These are phyloP conservation scores for Goniozus legneri DNA, from an alignment of 1,140 invertebrate species.

Conservation along the genomic window DNA sequence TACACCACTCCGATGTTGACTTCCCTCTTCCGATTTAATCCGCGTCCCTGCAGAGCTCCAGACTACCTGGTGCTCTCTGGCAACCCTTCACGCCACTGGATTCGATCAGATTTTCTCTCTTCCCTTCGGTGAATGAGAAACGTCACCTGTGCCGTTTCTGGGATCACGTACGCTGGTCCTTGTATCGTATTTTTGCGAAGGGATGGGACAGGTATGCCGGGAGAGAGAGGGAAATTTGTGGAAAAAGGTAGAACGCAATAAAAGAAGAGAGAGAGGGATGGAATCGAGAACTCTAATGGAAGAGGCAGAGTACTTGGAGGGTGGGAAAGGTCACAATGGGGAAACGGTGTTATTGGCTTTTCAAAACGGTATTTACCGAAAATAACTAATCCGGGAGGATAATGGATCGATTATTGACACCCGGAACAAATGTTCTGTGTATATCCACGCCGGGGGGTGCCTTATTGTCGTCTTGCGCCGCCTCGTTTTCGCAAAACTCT, in stretches of 20 bases:
- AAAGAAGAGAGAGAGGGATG: conserved; percentile 25
- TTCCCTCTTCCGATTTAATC: not conserved
- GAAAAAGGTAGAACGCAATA: not conserved
- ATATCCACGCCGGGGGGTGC: too few relatives aligned
- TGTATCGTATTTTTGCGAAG: conserved; percentile 27
- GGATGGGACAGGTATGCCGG: conserved; percentile 7
- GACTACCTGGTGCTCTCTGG: conserved; percentile 10
- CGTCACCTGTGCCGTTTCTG: conserved; percentile 50
- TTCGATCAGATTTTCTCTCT: too few relatives aligned
- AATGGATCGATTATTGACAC: conserved; percentile 41
- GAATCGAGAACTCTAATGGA: too few relatives aligned
- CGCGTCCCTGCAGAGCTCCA: conserved; percentile 4
- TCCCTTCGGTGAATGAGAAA: too few relatives aligned
- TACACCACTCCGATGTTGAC: conserved; percentile 20
- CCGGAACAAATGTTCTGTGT: conserved; percentile 26
- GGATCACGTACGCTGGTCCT: conserved; percentile 49
- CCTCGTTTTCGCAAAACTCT: too few relatives aligned
- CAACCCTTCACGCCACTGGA: conserved; percentile 31
- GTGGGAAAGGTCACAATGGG: conserved; percentile 38
- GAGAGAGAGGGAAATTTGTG: conserved; percentile 9
- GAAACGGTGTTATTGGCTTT: conserved; percentile 55
- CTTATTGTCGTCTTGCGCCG: too few relatives aligned
- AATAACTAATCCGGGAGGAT: conserved; percentile 54
- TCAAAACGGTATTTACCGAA: conserved; percentile 56
- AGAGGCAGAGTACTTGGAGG: conserved; percentile 7